phyloP scores from a whole-genome alignment of 2,113 vertebrate genomes.

The Regulus satrapa region DNA sequence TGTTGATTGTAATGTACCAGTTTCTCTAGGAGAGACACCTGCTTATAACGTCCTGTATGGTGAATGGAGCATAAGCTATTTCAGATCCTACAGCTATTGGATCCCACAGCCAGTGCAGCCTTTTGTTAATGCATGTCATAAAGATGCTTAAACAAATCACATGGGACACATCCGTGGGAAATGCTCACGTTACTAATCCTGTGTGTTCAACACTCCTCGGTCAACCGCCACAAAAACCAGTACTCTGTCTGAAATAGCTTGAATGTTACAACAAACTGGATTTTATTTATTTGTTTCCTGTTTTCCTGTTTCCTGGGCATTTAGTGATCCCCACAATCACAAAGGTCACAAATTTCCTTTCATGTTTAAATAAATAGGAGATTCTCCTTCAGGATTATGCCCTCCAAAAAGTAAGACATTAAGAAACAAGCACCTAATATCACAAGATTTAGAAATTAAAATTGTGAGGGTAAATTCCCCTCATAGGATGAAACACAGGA shows the following conservation, averaged over 20 bases:
- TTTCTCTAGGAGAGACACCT: conserved; percentile 38
- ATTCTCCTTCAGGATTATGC: background rate
- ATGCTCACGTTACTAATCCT: background rate
- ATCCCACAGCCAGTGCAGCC: background rate
- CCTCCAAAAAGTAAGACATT: background rate
- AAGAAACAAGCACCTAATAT: background rate
- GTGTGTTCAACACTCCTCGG: background rate
- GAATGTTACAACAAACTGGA: background rate
- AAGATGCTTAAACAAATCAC: background rate
- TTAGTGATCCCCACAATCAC: background rate
- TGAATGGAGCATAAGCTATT: background rate
- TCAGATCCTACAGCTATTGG: background rate
- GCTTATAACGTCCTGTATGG: background rate
- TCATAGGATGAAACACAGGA: background rate
- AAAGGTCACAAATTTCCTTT: background rate
- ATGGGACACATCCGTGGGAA: background rate
- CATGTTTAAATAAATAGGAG: background rate
- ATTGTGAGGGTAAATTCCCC: background rate
- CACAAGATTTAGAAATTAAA: background rate
- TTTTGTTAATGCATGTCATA: background rate
- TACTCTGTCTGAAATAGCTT: background rate
- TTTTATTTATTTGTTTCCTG: conserved; percentile 17
- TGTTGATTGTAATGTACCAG: background rate
- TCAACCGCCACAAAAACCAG: background rate
- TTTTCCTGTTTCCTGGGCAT: background rate